Base-by-base conservation (phyloP, 2,888 invertebrate genomes). In the Hemithea aestivaria region DNA sequence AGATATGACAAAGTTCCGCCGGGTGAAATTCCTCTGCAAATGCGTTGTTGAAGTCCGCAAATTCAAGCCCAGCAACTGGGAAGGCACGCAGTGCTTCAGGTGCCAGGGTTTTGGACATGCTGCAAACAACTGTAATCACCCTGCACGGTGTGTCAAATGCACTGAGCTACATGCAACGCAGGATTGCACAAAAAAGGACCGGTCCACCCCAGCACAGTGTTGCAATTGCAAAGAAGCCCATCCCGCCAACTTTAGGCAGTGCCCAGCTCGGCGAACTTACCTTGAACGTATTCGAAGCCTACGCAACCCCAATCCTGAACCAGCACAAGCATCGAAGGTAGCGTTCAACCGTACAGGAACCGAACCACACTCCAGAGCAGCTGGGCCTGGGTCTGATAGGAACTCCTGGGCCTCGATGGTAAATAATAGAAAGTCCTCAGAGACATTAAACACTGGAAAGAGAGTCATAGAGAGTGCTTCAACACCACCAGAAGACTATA, bases 21-120 rank as follows among this genome's bases (percentile, higher is more conserved):
- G 26, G 21, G 20, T 41, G 4, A 35, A 28, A 7, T 26, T 10
- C n/a, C 8, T 35, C 7, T 12, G 35, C 12, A 35, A 36, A 5
- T 20, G 35, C 10, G 36, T 26, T 1, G 32, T 36, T 1, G 25
- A 35, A 7, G 25, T 35, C 7, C 10, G 16, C 8, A 35, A 35
- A 16, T 35, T 30, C 11, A 22, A 24, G 6, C 7, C 10, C 4
- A 35, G 35, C n/a, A 40, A 35, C 9, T 16, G 8, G 6, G 29
- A 26, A 8, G 40, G 40, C 1, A 46, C 44, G 1, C n/a, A n/a
- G n/a, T n/a, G n/a, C n/a, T n/a, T n/a, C n/a, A n/a, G n/a, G n/a
- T n/a, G n/a, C n/a, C n/a, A 50, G 25, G 7, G 21, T 0, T 50
- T 50, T 32, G 50, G 50, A 0, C 50, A 46, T 32, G 22, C 44